Evolutionary conservation across 1,140 invertebrate genomes (phyloP).

Genomic region (Amphibalanus amphitrite): DNA sequence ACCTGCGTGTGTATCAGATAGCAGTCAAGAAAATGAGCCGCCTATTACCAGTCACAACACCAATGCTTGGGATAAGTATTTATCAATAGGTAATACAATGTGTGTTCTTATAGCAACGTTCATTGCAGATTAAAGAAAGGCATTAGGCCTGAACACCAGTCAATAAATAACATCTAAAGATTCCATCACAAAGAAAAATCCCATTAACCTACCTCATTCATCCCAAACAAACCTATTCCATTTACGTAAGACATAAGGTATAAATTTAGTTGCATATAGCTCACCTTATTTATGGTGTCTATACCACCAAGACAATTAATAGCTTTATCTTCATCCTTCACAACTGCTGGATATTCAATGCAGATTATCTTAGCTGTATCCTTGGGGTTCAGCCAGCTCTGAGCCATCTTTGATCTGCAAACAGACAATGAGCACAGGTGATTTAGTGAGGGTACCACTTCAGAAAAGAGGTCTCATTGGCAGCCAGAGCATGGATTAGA

Average conservation of each 20-base stretch:
- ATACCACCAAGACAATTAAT: not conserved
- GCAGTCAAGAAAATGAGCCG: not conserved
- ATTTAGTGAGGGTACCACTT: no score
- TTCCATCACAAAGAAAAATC: not conserved
- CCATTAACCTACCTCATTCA: not conserved
- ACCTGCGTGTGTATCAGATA: not conserved
- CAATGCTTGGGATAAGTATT: no score
- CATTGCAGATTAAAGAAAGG: not conserved
- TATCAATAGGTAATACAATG: not conserved
- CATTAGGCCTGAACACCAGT: not conserved
- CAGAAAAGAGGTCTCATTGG: no score
- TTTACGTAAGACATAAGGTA: not conserved
- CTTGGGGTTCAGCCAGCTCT: not conserved
- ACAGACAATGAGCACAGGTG: no score
- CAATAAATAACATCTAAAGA: not conserved
- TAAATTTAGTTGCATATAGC: not conserved
- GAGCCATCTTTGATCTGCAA: not conserved
- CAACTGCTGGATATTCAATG: not conserved
- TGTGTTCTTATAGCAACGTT: not conserved
- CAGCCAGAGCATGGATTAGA: no score
- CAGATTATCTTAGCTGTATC: not conserved
- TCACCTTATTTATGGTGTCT: not conserved
- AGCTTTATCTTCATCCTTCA: conserved; percentile 1
- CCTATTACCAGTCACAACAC: not conserved
- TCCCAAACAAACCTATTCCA: not conserved